A percentile compares a stretch with the other conserved stretches of the same genome.
Conservation (phyloP, 2,113 vertebrate genomes). For the Platycercus adscitus region DNA sequence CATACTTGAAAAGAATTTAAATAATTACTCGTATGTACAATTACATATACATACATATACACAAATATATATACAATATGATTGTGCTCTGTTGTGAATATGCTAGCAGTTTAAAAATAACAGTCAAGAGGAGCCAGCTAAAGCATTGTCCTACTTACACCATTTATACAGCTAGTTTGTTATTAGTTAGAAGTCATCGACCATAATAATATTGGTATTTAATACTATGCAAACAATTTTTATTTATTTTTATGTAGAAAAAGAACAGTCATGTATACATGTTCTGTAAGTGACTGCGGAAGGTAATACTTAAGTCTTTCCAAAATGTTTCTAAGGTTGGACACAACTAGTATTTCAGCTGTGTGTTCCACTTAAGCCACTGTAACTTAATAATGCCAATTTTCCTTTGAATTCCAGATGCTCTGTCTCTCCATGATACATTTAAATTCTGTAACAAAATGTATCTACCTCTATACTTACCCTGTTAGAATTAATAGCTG, state of each 20-base stretch:
- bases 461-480: background rate
- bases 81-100: background rate
- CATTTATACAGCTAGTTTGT: background rate
- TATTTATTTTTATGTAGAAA: background rate
- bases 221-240: background rate
- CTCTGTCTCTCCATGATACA: background rate
- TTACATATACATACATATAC: background rate
- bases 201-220: background rate
- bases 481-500: background rate
- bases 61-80: background rate
- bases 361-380: background rate
- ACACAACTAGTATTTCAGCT: background rate
- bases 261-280: background rate
- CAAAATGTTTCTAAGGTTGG: background rate
- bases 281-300: background rate
- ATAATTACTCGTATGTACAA: background rate
- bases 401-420: background rate
- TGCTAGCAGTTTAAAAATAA: background rate
- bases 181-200: background rate
- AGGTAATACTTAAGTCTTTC: background rate
- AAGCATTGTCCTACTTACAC: background rate
- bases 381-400: background rate
- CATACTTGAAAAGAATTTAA: background rate
- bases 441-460: background rate
- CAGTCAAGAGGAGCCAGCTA: background rate